phyloP scores from a whole-genome alignment of 92 coral and sea anemone species.

The Actinostola sp. region DNA sequence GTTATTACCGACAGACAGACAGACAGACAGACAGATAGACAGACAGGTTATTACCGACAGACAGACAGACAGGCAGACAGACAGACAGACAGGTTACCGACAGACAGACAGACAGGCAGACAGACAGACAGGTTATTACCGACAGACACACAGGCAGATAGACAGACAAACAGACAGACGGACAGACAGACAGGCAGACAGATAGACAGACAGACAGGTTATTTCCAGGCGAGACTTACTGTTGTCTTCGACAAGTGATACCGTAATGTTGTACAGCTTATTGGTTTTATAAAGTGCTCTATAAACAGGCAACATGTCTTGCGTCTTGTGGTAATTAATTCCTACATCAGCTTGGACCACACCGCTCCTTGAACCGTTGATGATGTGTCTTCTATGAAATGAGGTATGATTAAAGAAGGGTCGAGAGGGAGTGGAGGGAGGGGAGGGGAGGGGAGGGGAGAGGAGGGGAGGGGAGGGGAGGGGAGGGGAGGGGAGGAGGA shows the following conservation, averaged over 20 bases:
- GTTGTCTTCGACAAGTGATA: slow-evolving; percentile 52
- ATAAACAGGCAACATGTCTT: slow-evolving; percentile 50
- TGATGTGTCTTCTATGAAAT: not conserved
- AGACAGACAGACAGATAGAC: no score
- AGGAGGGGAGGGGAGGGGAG: no score
- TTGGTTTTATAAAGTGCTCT: slow-evolving; percentile 62
- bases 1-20: no score
- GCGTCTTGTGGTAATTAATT: slow-evolving; percentile 23
- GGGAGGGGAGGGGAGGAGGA: no score
- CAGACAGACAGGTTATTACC: no score
- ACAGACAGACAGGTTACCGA: no score
- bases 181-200: not conserved
- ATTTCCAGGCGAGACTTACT: slow-evolving; percentile 33
- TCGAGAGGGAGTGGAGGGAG: no score
- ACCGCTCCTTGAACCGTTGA: not conserved
- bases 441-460: no score
- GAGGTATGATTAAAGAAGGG: no score
- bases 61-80: no score
- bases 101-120: no score
- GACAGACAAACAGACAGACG: not conserved
- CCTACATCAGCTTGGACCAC: slow-evolving; percentile 58
- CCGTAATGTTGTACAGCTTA: slow-evolving; percentile 50
- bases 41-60: no score
- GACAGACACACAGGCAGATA: not conserved
- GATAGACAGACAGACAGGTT: not conserved